These are phyloP conservation scores for Lymantria dispar DNA, from an alignment of 2,888 invertebrate genomes.

Conservation along the genomic window DNA sequence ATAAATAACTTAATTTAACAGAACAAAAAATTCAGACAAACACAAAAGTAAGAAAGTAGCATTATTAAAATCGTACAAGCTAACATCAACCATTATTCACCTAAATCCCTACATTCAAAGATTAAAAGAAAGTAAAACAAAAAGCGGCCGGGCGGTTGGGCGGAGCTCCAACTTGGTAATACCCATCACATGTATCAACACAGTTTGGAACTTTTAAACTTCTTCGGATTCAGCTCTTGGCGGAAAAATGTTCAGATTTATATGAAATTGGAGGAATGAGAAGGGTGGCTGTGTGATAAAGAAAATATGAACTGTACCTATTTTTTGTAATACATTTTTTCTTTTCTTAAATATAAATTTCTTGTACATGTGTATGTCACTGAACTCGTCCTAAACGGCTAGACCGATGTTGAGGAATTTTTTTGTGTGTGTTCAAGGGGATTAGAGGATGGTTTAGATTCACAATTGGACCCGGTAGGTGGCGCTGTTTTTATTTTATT, in stretches of 20 bases:
- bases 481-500: too few relatives aligned
- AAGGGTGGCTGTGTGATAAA: conserved; percentile 14
- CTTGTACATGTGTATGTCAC: too few relatives aligned
- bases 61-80: conserved; percentile 10
- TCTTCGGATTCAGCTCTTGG: conserved; percentile 44
- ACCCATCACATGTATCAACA: conserved; percentile 55
- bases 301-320: background rate
- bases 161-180: conserved; percentile 37
- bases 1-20: conserved; percentile 15
- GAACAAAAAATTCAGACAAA: background rate
- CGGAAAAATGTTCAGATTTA: conserved; percentile 58
- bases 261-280: conserved; percentile 27
- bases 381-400: too few relatives aligned
- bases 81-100: conserved; percentile 9
- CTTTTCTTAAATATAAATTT: too few relatives aligned
- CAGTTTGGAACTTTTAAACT: conserved; percentile 53
- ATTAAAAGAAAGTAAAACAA: conserved; percentile 32
- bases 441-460: too few relatives aligned
- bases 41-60: conserved; percentile 21
- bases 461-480: too few relatives aligned
- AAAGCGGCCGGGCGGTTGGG: conserved; percentile 23
- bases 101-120: conserved; percentile 9
- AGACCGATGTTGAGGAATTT: too few relatives aligned
- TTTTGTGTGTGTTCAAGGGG: too few relatives aligned
- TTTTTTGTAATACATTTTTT: too few relatives aligned